Evolutionary conservation across 2,113 vertebrate genomes (phyloP), one percentile per base, ranked within the genome.

Genomic region (Nicator chloris): DNA sequence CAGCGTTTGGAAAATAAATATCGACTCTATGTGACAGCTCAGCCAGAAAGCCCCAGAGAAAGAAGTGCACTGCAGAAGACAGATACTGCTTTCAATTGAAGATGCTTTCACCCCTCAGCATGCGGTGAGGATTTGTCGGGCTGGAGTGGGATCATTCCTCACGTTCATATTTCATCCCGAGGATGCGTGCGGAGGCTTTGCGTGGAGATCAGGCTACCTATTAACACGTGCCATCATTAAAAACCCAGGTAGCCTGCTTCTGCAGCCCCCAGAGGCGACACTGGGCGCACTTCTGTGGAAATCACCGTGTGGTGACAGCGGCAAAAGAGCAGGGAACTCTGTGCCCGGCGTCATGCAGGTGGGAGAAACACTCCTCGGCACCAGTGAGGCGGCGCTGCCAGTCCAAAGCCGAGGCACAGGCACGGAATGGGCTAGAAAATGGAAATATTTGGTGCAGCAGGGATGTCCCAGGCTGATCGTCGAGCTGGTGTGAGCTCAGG

Each of bases 321-420:
- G 47, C 53, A 35, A 40, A 65, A 69, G 61, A 5, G 11, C 28
- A 21, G 40, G 61, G 59, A 86, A 26, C 56, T 61, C 42, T 0
- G 2, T 40, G 13, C 26, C 17, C 1, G 1, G 2, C 33, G 14
- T 15, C 3, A 1, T 4, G 15, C 40, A 51, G 33, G 33, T 50
- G 66, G n/a, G 24, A 86, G 60, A 77, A 92, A 53, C 0, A 1
- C 5, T 45, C 28, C 24, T 37, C 11, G 54, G 50, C 66, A 37
- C 0, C 3, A 21, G 24, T 31, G 73, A 61, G n/a, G 56, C 0
- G 0, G 42, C 28, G 24, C 0, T 7, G 1, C 42, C 28, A 0
- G 9, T 28, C 40, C 22, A 21, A 77, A 89, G 20, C 8, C 15
- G 5, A 56, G 37, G 22, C 33, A 27, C 11, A 1, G 30, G 24